A percentile compares a stretch with the other conserved stretches of the same genome.
Evolutionary conservation across 2,797 vertebrate genomes (phyloP).

Genomic region (Bradypus variegatus): DNA sequence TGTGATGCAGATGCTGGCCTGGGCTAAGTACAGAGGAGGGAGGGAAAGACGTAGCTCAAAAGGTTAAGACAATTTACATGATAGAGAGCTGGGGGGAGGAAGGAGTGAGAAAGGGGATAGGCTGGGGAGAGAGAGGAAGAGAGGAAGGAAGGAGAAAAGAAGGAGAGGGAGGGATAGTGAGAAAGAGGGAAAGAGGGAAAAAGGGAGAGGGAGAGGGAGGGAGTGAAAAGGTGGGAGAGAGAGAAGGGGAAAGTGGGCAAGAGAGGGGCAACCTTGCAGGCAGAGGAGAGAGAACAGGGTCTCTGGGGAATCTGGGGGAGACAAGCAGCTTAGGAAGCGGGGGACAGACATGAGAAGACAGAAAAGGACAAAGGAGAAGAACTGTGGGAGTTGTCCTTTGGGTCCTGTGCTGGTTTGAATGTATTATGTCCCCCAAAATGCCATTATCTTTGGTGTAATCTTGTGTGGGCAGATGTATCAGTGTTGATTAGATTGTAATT

Average conservation of each 20-base stretch:
- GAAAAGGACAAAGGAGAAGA: not conserved
- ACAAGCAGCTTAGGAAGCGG: not conserved
- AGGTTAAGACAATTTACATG: conserved; percentile 31
- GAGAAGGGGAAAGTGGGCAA: too few relatives aligned
- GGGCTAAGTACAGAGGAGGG: not conserved
- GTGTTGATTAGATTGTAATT: too few relatives aligned
- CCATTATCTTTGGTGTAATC: too few relatives aligned
- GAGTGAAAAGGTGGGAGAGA: not conserved
- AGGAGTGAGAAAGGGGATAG: too few relatives aligned
- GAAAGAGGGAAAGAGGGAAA: not conserved
- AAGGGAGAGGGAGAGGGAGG: not conserved
- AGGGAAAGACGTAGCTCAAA: not conserved
- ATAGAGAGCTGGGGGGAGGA: not conserved
- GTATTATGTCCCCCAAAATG: too few relatives aligned
- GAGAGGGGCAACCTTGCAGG: not conserved
- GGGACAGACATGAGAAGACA: not conserved
- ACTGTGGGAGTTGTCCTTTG: not conserved
- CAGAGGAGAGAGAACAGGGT: too few relatives aligned
- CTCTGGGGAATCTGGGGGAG: not conserved
- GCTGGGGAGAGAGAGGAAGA: not conserved
- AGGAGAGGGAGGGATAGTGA: not conserved
- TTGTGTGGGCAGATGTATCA: too few relatives aligned
- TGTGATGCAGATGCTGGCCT: not conserved
- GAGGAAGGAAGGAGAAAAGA: not conserved
- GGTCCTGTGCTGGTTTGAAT: too few relatives aligned